A percentile compares a stretch with the other conserved stretches of the same genome.
Evolutionary conservation across 2,888 invertebrate species (phyloP).

Genomic region (Caenorhabditis wallacei): DNA sequence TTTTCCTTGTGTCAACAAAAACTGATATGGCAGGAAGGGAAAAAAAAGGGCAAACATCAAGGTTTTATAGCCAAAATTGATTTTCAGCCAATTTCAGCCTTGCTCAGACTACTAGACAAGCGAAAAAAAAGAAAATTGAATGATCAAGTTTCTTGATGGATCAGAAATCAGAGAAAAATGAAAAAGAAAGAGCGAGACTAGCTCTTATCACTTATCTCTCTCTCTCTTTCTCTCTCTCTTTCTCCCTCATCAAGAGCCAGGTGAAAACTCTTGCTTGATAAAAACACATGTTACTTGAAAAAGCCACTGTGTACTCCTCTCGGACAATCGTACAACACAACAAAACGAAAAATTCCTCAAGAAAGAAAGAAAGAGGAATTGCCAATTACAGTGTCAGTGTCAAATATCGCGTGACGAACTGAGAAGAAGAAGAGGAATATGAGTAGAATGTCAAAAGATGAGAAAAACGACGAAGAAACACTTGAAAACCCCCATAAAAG

Average conservation of each 20-base stretch:
- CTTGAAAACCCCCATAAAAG: conserved; percentile 21
- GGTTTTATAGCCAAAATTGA: no score
- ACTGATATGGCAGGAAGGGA: no score
- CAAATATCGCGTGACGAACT: conserved; percentile 59
- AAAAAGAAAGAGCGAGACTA: no score
- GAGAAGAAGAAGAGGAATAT: conserved; percentile 10
- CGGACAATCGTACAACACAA: no score
- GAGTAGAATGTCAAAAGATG: conserved; percentile 4
- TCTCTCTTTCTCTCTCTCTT: no score
- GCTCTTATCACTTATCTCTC: no score
- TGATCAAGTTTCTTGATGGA: conserved; percentile 6
- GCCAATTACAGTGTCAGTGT: conserved; percentile 54
- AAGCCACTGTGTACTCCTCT: no score
- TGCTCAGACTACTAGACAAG: neutral
- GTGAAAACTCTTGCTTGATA: no score
- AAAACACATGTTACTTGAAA: no score
- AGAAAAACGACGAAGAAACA: conserved; percentile 6
- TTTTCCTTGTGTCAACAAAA: neutral
- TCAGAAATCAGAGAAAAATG: conserved; percentile 2
- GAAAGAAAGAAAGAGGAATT: conserved; percentile 13
- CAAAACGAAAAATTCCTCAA: no score
- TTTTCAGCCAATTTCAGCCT: neutral
- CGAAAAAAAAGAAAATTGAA: neutral
- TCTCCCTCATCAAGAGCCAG: no score
- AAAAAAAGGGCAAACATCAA: no score